phyloP scores from a whole-genome alignment of 2,888 invertebrate genomes.

The Spodoptera picta region DNA sequence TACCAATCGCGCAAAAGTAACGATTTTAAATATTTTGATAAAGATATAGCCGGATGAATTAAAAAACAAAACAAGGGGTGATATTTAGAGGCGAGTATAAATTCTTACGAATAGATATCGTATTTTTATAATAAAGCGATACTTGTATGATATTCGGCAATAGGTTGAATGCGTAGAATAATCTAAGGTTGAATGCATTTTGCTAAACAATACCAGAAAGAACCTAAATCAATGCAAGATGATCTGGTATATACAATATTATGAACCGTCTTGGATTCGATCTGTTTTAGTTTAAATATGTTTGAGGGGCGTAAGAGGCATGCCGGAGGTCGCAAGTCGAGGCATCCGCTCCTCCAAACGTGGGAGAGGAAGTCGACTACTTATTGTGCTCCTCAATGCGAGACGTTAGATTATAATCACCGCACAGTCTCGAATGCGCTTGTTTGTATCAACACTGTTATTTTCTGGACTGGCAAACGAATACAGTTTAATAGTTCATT shows the following conservation, averaged over 20 bases:
- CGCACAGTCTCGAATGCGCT: conserved; percentile 62
- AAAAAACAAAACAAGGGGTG: no score
- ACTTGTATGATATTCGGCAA: no score
- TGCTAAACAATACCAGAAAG: no score
- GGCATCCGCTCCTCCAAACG: conserved; percentile 84
- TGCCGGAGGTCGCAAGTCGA: conserved; percentile 81
- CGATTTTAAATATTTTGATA: neutral
- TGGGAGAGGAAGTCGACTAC: conserved; percentile 87
- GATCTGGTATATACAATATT: neutral
- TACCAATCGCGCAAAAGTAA: conserved; percentile 11
- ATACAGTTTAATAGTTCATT: conserved; percentile 28
- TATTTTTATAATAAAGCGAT: no score
- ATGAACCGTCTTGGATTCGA: conserved; percentile 40
- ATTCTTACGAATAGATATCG: no score
- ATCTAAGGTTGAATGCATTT: no score
- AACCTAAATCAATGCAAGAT: no score
- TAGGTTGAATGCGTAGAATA: no score
- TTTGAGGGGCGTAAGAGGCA: conserved; percentile 68
- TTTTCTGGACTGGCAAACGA: conserved; percentile 61
- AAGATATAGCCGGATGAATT: no score
- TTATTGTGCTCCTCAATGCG: conserved; percentile 88
- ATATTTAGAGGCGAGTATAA: no score
- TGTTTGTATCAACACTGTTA: conserved; percentile 59
- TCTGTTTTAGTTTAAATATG: conserved; percentile 61
- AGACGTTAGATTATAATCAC: conserved; percentile 78